Evolutionary conservation across 2,888 invertebrate genomes (phyloP).

Genomic region (Parasteatoda lunata): DNA sequence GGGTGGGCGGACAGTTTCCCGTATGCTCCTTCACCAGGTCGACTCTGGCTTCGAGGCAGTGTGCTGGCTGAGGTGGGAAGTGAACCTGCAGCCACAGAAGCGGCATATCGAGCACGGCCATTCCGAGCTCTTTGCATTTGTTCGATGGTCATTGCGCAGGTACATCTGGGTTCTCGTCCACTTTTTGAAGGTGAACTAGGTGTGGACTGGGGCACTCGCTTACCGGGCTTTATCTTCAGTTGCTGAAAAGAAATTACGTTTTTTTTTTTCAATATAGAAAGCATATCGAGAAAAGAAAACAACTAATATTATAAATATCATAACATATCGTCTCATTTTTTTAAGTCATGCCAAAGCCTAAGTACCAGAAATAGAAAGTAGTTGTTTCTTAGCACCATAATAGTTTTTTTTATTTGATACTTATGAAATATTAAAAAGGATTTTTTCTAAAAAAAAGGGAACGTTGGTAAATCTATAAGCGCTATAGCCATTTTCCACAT

Average conservation of each 20-base stretch:
- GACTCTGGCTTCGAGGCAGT: constrained; percentile 69
- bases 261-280: no score
- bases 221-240: constrained; percentile 77
- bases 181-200: constrained; percentile 90
- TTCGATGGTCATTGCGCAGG: constrained; percentile 83
- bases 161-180: constrained; percentile 88
- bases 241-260: constrained; percentile 28
- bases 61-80: constrained; percentile 66
- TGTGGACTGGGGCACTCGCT: constrained; percentile 92
- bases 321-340: no score
- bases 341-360: no score
- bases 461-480: no score
- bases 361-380: no score
- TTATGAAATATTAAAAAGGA: no score
- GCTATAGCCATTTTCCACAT: no score
- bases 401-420: no score
- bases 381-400: no score
- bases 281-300: no score
- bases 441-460: no score
- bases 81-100: constrained; percentile 43
- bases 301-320: no score
- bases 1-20: constrained; percentile 75
- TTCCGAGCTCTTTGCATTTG: constrained; percentile 82
- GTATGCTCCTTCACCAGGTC: constrained; percentile 45
- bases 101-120: constrained; percentile 69